Base-by-base conservation (phyloP, 2,797 vertebrate genomes). In the Buceros bicornis region DNA sequence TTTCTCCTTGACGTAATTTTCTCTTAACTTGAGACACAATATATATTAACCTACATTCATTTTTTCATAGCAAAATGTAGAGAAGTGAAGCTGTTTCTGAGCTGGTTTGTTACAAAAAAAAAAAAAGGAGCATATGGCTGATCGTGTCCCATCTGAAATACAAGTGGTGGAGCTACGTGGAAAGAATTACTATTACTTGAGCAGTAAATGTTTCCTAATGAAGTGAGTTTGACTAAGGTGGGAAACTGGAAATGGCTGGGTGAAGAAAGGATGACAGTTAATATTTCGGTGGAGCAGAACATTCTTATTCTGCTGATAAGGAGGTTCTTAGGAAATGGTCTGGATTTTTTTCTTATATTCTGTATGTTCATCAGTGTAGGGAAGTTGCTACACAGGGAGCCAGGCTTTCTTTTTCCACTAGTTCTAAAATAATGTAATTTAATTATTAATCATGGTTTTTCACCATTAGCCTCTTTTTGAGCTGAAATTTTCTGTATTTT, bases 81-180 rank as follows among this genome's bases (percentile, higher is more conserved):
- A 72, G 65, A 86, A 93, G 74, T 45, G 54, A 94, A 87, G 92
- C 89, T 89, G 67, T 93, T 95, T 69, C 79, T 89, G 81, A 93
- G 89, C 87, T 92, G 73, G 2, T 86, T 93, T 94, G 94, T 93
- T 94, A 79, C 50, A 16, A 47, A 35, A n/a, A 85, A 74, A 74
- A 90, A 85, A 71, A 71, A 90, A 87, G 73, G 53, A 96, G 69
- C 96, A 95, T 97, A 96, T 95, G 96, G 95, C 85, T 93, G 87
- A 87, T 95, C 93, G 95, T 90, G 85, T 95, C 93, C 94, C 94
- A 95, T 96, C 94, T 96, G 95, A 96, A 95, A 96, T 96, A 91
- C 94, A 95, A 97, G 95, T 95, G 80, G 72, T 82, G 19, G 65
- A 91, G 77, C 92, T 94, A 93, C 61, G 82, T 96, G 95, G 37